Percentiles rank a stretch among this genome's conserved stretches.
phyloP scores from a whole-genome alignment of 2,888 invertebrate genomes.

The Eubasilissa splendida region DNA sequence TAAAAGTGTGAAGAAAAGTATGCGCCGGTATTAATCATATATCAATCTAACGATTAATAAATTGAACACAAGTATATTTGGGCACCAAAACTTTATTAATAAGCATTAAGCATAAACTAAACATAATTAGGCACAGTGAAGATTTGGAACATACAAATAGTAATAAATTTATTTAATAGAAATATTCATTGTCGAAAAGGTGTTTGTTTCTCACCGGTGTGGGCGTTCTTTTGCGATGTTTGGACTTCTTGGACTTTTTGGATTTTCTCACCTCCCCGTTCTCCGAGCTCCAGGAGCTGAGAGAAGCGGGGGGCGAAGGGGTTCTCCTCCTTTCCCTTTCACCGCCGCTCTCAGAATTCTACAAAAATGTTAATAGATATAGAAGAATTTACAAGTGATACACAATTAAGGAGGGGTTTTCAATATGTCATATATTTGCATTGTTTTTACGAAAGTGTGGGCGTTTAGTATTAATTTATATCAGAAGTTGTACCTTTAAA shows the following conservation, averaged over 20 bases:
- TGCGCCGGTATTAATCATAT: too few species aligned
- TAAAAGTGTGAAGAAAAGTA: too few species aligned
- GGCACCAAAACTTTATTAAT: slow-evolving; percentile 13
- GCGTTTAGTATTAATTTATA: too few species aligned
- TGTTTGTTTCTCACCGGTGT: slow-evolving; percentile 59
- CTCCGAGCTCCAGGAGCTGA: slow-evolving; percentile 60
- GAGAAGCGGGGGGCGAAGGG: slow-evolving; percentile 59
- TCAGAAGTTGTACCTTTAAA: too few species aligned
- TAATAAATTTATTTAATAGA: background rate
- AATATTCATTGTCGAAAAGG: slow-evolving; percentile 18
- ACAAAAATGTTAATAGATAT: background rate
- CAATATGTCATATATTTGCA: too few species aligned
- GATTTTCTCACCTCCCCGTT: slow-evolving; percentile 68
- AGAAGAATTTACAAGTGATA: background rate
- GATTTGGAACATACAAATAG: slow-evolving; percentile 2
- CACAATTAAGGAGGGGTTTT: background rate
- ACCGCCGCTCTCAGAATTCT: slow-evolving; percentile 67
- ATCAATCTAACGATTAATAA: background rate
- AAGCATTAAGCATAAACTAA: slow-evolving; percentile 8
- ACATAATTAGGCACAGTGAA: slow-evolving; percentile 22
- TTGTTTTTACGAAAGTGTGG: too few species aligned
- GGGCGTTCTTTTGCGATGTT: slow-evolving; percentile 69
- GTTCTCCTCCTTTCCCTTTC: slow-evolving; percentile 66
- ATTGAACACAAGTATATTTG: slow-evolving; percentile 3
- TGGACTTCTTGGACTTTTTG: slow-evolving; percentile 71